These are phyloP conservation scores for Papilio dardanus DNA, from an alignment of 1,140 invertebrate genomes.

Conservation along the genomic window DNA sequence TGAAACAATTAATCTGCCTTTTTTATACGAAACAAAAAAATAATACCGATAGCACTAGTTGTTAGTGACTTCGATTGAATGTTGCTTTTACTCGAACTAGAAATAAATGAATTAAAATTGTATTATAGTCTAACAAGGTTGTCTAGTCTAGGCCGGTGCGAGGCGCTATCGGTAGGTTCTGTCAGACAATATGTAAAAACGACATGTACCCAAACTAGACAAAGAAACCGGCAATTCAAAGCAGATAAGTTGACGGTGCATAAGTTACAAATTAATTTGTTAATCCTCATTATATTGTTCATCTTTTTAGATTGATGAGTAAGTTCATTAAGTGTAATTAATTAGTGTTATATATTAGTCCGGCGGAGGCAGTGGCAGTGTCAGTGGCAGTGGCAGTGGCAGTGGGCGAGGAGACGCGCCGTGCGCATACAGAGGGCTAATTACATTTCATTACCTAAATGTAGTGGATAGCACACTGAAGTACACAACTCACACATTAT, in stretches of 20 bases:
- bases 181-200: no score
- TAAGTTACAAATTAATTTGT: not conserved
- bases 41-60: not conserved
- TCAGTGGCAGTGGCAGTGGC: not conserved
- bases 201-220: no score
- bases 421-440: slow-evolving; percentile 14
- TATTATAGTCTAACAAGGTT: no score
- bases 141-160: no score
- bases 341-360: not conserved
- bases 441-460: slow-evolving; percentile 24
- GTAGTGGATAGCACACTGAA: slow-evolving; percentile 1
- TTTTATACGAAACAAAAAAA: slow-evolving; percentile 32
- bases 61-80: not conserved
- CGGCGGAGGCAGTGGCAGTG: not conserved
- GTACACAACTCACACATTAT: not conserved
- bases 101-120: not conserved
- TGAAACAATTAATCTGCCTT: slow-evolving; percentile 24
- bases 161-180: no score
- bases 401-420: not conserved
- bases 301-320: slow-evolving; percentile 4
- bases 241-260: no score
- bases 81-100: not conserved
- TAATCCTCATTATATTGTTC: not conserved
- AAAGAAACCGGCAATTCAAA: no score
- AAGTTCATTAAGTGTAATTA: slow-evolving; percentile 13